A percentile compares a stretch with the other conserved stretches of the same genome.
Evolutionary conservation across 2,888 invertebrate genomes (phyloP).

Genomic region (Limnephilus auricula): DNA sequence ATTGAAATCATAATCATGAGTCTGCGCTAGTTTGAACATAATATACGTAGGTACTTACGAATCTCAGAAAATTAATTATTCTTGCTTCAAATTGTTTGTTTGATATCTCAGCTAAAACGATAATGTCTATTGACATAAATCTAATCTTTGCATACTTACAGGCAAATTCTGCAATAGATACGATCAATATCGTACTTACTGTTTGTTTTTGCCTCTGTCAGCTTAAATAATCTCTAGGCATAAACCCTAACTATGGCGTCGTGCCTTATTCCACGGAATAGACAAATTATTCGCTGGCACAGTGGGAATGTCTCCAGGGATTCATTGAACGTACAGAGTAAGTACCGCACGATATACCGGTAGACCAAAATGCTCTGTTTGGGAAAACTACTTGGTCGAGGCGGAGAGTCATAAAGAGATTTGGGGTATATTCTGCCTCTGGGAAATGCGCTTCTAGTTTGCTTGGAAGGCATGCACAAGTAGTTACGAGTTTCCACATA

Average conservation of each 20-base stretch:
- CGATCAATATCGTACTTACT: neutral
- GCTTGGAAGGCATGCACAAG: neutral
- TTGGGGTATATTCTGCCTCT: neutral
- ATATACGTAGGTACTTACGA: neutral
- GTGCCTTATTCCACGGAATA: neutral
- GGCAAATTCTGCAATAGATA: neutral
- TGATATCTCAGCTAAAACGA: neutral
- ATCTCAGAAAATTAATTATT: neutral
- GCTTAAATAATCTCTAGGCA: neutral
- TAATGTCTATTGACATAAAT: neutral
- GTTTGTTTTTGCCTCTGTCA: neutral
- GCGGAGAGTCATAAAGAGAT: neutral
- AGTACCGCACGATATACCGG: neutral
- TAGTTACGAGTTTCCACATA: neutral
- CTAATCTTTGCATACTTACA: neutral
- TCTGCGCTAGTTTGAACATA: neutral
- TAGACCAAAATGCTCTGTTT: neutral
- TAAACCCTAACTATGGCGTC: neutral
- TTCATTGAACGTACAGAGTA: neutral
- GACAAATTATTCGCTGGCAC: neutral
- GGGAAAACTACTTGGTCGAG: neutral
- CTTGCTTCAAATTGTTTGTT: neutral
- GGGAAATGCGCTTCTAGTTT: neutral
- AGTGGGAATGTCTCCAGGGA: neutral
- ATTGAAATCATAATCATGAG: too few species aligned